Evolutionary conservation across 2,113 vertebrate species (phyloP), one percentile per base, ranked within the genome.

Genomic region (Pteruthius melanotis): DNA sequence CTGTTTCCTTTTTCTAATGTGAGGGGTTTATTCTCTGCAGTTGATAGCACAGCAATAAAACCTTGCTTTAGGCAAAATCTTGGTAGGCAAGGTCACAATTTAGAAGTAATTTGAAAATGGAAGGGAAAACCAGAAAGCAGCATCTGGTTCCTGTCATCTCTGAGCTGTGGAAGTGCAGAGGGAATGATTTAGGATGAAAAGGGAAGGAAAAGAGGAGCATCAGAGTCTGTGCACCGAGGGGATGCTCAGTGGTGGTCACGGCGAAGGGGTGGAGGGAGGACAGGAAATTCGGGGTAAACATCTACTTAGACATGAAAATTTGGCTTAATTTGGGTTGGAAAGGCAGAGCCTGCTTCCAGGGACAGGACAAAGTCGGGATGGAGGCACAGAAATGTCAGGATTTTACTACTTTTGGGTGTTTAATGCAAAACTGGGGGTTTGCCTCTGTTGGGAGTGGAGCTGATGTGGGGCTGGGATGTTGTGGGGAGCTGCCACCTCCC

Each of bases 21-120:
- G 86, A 96, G 71, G 68, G 53, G 39, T 95, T 95, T 95, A 75
- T 90, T 95, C 85, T 75, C 87, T 70, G 87, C 59, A 56, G 50
- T 82, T 94, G 94, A 80, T 93, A 96, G 84, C 63, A 15, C 57
- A 59, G 91, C 94, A 75, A 65, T 96, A 87, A 89, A 94, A 83
- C 35, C 60, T 93, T 57, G 85, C 95, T 95, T 64, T 53, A 85
- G 93, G 95, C 94, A 85, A 92, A 89, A 39, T 33, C 89, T 64
- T 47, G 74, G 37, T 66, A 49, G 92, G 94, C 85, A 94, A 97
- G 87, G 94, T 97, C 94, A 92, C 93, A 93, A 87, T 63, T 96
- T 75, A 76, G 70, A 52, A 88, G 84, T 63, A 47, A 88, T 83
- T 94, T 86, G 87, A 30, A 94, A 96, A 93, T 54, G 35, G 92